phyloP scores from a whole-genome alignment of 1,140 invertebrate species.

The Bicyclus anynana region DNA sequence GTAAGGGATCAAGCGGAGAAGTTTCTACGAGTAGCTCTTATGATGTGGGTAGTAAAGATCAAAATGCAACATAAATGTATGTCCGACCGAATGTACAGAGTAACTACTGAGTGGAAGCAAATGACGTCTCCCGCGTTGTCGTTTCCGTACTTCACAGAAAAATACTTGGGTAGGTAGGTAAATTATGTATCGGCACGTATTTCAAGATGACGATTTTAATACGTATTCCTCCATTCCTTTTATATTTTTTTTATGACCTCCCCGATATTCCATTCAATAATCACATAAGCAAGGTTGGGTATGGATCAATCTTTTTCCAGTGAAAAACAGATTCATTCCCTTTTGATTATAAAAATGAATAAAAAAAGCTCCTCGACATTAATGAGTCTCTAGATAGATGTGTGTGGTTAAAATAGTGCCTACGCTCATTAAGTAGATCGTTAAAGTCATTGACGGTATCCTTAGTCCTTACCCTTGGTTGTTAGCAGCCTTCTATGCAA shows the following conservation, averaged over 20 bases:
- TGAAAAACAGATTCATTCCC: conserved; percentile 11
- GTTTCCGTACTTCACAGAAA: conserved; percentile 33
- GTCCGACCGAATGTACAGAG: conserved; percentile 38
- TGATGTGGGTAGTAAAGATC: conserved; percentile 5
- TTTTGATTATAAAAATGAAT: conserved; percentile 30
- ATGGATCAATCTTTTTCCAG: not conserved
- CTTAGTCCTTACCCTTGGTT: conserved; percentile 29
- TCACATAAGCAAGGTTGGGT: not conserved
- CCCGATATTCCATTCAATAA: not conserved
- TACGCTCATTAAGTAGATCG: conserved; percentile 36
- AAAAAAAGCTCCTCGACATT: conserved; percentile 24
- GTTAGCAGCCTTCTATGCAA: conserved; percentile 26
- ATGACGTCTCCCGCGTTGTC: conserved; percentile 40
- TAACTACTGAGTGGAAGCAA: conserved; percentile 63
- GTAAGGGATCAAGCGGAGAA: conserved; percentile 40
- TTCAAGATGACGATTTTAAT: conserved; percentile 7
- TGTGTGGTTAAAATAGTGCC: conserved; percentile 28
- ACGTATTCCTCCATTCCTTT: not conserved
- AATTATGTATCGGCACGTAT: conserved; percentile 53
- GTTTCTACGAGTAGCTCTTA: not conserved
- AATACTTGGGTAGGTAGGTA: conserved; percentile 25
- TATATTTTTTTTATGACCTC: not conserved
- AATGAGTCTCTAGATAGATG: conserved; percentile 26
- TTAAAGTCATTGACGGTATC: conserved; percentile 32
- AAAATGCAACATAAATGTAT: conserved; percentile 7